phyloP scores from a whole-genome alignment of 23 tunicate genomes.

The Oikopleura dioica region DNA sequence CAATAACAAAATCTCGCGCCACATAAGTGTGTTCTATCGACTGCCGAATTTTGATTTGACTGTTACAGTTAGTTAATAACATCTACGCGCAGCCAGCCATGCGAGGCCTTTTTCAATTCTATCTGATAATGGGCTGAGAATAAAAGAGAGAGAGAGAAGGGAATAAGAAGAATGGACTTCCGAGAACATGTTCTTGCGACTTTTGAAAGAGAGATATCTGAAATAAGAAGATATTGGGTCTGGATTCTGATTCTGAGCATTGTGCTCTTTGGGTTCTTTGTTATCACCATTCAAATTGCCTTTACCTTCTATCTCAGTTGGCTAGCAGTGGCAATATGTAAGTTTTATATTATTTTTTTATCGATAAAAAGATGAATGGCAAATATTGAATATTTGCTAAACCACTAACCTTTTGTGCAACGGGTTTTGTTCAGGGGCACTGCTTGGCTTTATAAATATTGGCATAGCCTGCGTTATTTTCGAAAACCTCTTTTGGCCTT shows the following conservation, averaged over 20 bases:
- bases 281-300: conserved; percentile 7
- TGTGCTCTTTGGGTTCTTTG: not conserved
- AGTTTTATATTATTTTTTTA: too few species aligned
- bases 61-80: too few species aligned
- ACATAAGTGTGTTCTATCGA: too few species aligned
- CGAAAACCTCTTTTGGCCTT: not conserved
- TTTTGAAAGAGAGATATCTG: not conserved
- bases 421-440: not conserved
- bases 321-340: not conserved
- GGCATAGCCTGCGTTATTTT: conserved; percentile 2
- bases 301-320: conserved; percentile 6
- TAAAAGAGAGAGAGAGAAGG: too few species aligned
- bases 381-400: not conserved
- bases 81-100: too few species aligned
- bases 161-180: too few species aligned
- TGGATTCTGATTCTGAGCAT: not conserved
- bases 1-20: too few species aligned
- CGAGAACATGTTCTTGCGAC: too few species aligned
- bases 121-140: too few species aligned
- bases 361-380: not conserved
- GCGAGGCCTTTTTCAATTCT: too few species aligned
- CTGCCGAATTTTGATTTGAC: too few species aligned
- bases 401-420: too few species aligned
- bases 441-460: not conserved
- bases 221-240: not conserved